Evolutionary conservation across 2,888 invertebrate genomes (phyloP), one percentile per base, ranked within the genome.

Genomic region (Acrobasis repandana): DNA sequence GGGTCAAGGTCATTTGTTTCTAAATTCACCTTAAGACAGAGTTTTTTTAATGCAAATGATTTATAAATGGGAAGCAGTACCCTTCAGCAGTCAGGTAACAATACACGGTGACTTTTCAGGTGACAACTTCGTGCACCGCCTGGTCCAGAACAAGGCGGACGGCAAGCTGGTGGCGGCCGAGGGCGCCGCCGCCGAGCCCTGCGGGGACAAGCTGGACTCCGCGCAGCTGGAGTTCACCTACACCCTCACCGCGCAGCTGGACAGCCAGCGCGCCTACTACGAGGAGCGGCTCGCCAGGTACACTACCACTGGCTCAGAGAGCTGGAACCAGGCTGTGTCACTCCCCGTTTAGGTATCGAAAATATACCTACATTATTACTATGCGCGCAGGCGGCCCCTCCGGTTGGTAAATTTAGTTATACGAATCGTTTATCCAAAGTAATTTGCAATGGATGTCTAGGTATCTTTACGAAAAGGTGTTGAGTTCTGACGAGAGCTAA

Each of bases 171-270:
- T 99, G 14, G 95, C 96, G 14, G 93, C 95, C 0, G 95, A 95
- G 61, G 95, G 95, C 0, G 95, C 93, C 47, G 93, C 93, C 56
- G 94, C 94, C 68, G 76, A 73, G 57, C 83, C 73, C 28, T 80
- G 79, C 66, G 88, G 83, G 5, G 92, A 93, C 34, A 99, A 99
- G 89, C 93, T 98, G 60, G 98, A 99, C 86, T 95, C 98, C 0
- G 96, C 99, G 58, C 98, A 98, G 82, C 93, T 99, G 64, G 99
- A 99, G 93, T 99, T 98, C 82, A 98, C 98, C 0, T 98, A 99
- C 90, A 93, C 99, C 63, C 92, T 99, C 51, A 99, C 99, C 1
- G 97, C 97, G 58, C 99, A 99, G 74, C 92, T 99, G 56, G 99
- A 99, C 84, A 95, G 97, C 15, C 99, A 99, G 85, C 93, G 99